Evolutionary conservation across 2,797 vertebrate genomes (phyloP).

Genomic region (Thalassophryne amazonica): DNA sequence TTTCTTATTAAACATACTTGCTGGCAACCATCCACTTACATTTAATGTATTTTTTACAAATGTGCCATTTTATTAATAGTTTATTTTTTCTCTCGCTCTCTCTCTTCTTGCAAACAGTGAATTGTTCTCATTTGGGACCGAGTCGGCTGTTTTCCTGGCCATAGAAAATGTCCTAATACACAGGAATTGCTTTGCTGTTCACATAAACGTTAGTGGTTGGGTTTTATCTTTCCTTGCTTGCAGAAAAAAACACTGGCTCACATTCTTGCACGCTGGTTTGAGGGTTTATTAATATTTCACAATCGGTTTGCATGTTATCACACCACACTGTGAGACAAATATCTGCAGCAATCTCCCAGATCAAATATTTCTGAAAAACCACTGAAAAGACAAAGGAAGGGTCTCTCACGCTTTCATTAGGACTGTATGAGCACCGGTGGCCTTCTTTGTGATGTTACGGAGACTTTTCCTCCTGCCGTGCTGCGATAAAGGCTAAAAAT

Average conservation of each 20-base stretch:
- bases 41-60: slow-evolving; percentile 35
- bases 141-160: slow-evolving; percentile 45
- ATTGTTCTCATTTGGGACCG: slow-evolving; percentile 56
- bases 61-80: slow-evolving; percentile 16
- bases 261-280: slow-evolving; percentile 45
- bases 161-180: slow-evolving; percentile 43
- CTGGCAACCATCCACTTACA: not conserved
- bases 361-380: slow-evolving; percentile 70
- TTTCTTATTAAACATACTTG: slow-evolving; percentile 1
- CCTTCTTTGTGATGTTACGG: slow-evolving; percentile 32
- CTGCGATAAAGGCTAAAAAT: slow-evolving; percentile 42
- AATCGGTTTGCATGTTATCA: slow-evolving; percentile 58
- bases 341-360: slow-evolving; percentile 49
- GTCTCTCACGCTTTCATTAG: slow-evolving; percentile 15
- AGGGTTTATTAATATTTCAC: slow-evolving; percentile 70
- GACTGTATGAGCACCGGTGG: slow-evolving; percentile 16
- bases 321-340: slow-evolving; percentile 41
- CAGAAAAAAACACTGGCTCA: slow-evolving; percentile 48
- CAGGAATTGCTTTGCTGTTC: slow-evolving; percentile 61
- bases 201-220: slow-evolving; percentile 18
- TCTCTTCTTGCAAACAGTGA: slow-evolving; percentile 37
- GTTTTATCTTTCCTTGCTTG: slow-evolving; percentile 57
- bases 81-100: slow-evolving; percentile 20
- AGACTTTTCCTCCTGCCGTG: slow-evolving; percentile 44
- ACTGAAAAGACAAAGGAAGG: slow-evolving; percentile 46